Evolutionary conservation across 2,888 invertebrate genomes (phyloP).

Genomic region (Oligia latruncula): DNA sequence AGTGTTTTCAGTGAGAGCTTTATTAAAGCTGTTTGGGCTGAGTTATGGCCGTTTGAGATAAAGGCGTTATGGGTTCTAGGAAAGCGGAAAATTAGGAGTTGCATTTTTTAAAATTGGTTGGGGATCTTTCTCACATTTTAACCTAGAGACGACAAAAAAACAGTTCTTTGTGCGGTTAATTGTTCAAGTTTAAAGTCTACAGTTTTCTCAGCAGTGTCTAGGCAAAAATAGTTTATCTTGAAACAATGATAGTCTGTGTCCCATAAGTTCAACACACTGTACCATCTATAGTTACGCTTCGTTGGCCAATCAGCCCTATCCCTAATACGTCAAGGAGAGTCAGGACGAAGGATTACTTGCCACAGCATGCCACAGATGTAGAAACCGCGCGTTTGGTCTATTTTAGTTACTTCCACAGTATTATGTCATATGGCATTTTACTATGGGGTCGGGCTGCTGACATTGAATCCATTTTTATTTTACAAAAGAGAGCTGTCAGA

Average conservation of each 20-base stretch:
- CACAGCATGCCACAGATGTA: too few species aligned
- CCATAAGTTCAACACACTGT: background rate
- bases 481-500: too few species aligned
- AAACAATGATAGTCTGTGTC: background rate
- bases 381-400: too few species aligned
- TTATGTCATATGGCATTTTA: too few species aligned
- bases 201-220: background rate
- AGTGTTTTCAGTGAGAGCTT: conserved; percentile 56
- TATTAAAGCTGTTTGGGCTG: conserved; percentile 67
- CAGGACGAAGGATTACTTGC: conserved; percentile 38
- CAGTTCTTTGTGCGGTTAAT: background rate
- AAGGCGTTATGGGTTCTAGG: conserved; percentile 18
- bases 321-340: conserved; percentile 16
- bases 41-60: conserved; percentile 59
- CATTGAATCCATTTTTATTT: too few species aligned
- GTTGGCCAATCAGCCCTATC: conserved; percentile 14
- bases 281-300: conserved; percentile 15
- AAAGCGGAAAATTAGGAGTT: conserved; percentile 30
- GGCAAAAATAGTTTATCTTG: background rate
- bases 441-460: too few species aligned
- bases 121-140: conserved; percentile 1
- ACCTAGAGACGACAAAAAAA: background rate
- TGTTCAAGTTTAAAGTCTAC: background rate
- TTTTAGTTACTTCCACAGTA: too few species aligned
- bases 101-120: conserved; percentile 25